These are phyloP conservation scores for Burhinus oedicnemus DNA, from an alignment of 2,113 vertebrate genomes.

Conservation along the genomic window DNA sequence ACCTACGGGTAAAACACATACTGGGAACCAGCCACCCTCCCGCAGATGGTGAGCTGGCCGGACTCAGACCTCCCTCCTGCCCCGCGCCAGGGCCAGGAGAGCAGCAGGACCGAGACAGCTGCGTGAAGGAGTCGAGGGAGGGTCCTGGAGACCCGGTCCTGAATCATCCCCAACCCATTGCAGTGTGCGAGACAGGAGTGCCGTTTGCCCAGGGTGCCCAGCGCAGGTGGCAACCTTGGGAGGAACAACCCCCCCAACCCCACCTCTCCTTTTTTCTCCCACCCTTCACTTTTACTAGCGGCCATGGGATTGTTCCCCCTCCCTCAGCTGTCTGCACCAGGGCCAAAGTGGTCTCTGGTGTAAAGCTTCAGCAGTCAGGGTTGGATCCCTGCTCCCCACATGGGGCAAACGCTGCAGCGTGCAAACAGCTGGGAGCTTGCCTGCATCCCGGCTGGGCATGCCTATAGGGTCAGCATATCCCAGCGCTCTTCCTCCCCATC, in stretches of 20 bases:
- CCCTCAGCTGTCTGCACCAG: not conserved
- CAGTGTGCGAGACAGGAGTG: not conserved
- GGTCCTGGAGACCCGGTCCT: not conserved
- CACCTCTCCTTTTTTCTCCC: not conserved
- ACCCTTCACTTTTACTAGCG: not conserved
- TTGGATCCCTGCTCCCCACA: not conserved
- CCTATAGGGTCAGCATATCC: not conserved
- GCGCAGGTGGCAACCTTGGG: not conserved
- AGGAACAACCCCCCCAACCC: not conserved
- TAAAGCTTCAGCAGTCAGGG: not conserved
- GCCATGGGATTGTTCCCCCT: not conserved
- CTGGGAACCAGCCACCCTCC: not conserved
- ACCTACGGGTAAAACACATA: constrained; percentile 64
- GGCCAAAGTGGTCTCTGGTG: not conserved
- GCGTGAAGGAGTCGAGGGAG: not conserved
- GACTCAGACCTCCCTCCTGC: not conserved
- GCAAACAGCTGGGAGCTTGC: not conserved
- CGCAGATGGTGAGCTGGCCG: not conserved
- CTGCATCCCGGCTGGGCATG: not conserved
- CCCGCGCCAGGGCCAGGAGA: not conserved
- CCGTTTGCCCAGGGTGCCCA: not conserved
- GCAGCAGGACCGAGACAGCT: not conserved
- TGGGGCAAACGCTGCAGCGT: not conserved
- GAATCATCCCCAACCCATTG: not conserved
- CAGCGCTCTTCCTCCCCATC: not conserved